Base-by-base conservation (phyloP, 1,140 invertebrate genomes). In the Aplysia californica region DNA sequence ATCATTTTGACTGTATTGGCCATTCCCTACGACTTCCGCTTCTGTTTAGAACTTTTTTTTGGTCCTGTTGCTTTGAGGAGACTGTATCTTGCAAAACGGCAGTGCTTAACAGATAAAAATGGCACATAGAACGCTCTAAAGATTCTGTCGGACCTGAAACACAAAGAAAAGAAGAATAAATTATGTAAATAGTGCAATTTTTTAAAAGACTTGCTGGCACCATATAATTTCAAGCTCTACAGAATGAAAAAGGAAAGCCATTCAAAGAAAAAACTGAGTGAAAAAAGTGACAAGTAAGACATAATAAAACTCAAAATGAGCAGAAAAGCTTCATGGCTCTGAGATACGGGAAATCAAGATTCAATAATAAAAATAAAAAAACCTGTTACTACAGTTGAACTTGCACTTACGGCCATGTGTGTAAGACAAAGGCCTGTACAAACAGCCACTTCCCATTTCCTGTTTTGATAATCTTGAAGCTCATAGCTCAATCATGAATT, bases 61-160 rank as follows among this genome's bases (percentile, higher is more conserved):
- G 83, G 84, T 21, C 83, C 86, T 71, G 82, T 92, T 77, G 92
- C 93, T 90, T 94, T 93, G 67, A 98, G 91, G 61, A 98, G 91
- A 90, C 95, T 96, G 85, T 96, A 96, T 80, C 94, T 93, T 2
- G 93, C 93, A 87, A 94, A 97, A 26, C 91, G 91, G 76, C 93
- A 93, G 83, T 93, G 92, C 83, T 92, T 92, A 82, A 93, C 91
- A 2, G 94, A 95, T 31, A 97, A 73, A 85, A 94, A 93, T 69
- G 97, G 96, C 88, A 98, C 91, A 87, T 96, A 98, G 86, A 98
- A 98, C 50, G 96, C 94, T 88, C 96, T 91, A 74, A 95, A 94
- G 55, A 97, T 90, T 79, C 90, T 90, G 88, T 95, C 93, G 0
- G 96, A 97, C 72, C 92, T 93, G 85, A 80, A 85, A 85, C 88